Base-by-base conservation (phyloP, 2,888 invertebrate species). In the Hedychridium roseum region DNA sequence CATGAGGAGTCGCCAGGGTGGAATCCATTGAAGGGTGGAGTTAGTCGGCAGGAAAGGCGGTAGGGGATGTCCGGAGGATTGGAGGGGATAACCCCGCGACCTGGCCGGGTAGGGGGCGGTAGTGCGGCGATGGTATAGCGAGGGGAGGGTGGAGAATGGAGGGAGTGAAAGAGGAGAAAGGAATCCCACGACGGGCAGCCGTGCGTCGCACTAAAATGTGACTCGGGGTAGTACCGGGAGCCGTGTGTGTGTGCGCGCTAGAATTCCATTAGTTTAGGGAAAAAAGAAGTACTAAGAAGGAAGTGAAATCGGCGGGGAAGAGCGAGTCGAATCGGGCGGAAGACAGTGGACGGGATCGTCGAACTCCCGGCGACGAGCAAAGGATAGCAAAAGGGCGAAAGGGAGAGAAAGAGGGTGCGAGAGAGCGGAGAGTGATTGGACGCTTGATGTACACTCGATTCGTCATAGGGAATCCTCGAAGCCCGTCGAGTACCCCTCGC, bases 151-250 rank as follows among this genome's bases (percentile, higher is more conserved):
- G 17, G 41, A 6, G 35, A 18, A 14, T 21, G 9, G 31, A 43
- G 43, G 36, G 51, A 39, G 43, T 36, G 43, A 48, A 27, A 35
- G 17, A 32, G 32, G 12, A 12, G 15, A 12, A 9, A 16, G 17
- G 3, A 32, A 4, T 9, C 3, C 9, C 3, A 16, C 6, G 4
- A 65, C 59, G 64, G 65, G 54, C 57, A 68, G 48, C 64, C 64
- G 63, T 66, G 60, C 50, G 49, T 57, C 54, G 59, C 64, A 64
- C 62, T 70, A 71, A 67, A 72, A 72, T 72, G 72, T 72, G 73
- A 71, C 69, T 72, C 68, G 70, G 60, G 59, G 60, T 58, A 66
- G 62, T 45, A 64, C 55, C 62, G 70, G 59, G 64, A 57, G 54
- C 55, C 58, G 59, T 57, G 45, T 43, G 47, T 43, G 37, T 32